phyloP scores from a whole-genome alignment of 2,888 invertebrate genomes.

The Drosophila trichaetosa region DNA sequence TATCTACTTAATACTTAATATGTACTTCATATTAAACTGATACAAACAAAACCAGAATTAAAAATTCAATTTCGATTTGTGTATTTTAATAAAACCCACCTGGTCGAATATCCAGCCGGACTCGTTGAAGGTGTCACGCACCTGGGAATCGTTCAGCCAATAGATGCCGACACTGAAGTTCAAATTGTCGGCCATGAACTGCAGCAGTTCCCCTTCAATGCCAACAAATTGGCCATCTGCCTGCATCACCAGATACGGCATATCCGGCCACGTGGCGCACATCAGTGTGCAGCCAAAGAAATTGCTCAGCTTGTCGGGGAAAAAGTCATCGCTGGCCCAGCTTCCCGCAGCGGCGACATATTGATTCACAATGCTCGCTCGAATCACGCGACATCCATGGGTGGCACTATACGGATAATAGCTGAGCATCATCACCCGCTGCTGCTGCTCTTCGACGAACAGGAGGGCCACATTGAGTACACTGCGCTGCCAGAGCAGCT shows the following conservation, averaged over 20 bases:
- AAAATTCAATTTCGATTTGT: not conserved
- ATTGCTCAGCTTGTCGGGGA: constrained; percentile 67
- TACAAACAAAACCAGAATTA: not conserved
- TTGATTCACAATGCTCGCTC: constrained; percentile 64
- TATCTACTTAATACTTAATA: not conserved
- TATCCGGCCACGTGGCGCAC: constrained; percentile 79
- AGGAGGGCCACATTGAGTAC: constrained; percentile 65
- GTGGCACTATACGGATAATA: constrained; percentile 69
- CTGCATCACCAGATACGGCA: constrained; percentile 69
- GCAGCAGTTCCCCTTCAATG: constrained; percentile 75
- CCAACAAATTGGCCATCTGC: constrained; percentile 62
- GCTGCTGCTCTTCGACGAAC: constrained; percentile 8
- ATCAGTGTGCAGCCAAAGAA: constrained; percentile 73
- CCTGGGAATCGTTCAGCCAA: constrained; percentile 63
- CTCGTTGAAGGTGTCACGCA: constrained; percentile 62
- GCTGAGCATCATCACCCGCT: constrained; percentile 61
- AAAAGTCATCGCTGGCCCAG: constrained; percentile 55
- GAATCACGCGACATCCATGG: constrained; percentile 54
- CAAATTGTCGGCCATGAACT: constrained; percentile 68
- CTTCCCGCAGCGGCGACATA: constrained; percentile 19
- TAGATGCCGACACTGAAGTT: constrained; percentile 72
- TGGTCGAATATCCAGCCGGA: constrained; percentile 61
- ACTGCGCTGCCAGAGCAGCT: constrained; percentile 64
- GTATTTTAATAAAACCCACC: constrained; percentile 45
- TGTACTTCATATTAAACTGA: not conserved